These are phyloP conservation scores for Schizopygopsis pylzovi DNA, from an alignment of 2,797 vertebrate species.

Conservation along the genomic window DNA sequence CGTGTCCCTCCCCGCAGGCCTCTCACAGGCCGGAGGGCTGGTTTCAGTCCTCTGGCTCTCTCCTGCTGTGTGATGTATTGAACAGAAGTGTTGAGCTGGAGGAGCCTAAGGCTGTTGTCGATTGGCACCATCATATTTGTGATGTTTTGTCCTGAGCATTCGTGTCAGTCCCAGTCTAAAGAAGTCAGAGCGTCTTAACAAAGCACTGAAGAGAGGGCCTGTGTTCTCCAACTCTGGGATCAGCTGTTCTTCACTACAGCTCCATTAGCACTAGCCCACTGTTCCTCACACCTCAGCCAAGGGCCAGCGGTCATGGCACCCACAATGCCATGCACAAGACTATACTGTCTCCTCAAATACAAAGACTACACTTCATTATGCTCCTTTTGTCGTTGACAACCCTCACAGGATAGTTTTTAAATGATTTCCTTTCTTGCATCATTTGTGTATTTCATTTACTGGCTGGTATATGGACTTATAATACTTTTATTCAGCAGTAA, in stretches of 20 bases:
- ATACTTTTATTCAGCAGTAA: not conserved
- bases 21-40: conserved; percentile 37
- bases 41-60: conserved; percentile 50
- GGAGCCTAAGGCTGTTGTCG: conserved; percentile 50
- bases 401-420: not conserved
- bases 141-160: conserved; percentile 69
- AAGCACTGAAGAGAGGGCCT: conserved; percentile 34
- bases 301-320: conserved; percentile 42
- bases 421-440: not conserved
- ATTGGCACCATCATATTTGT: conserved; percentile 50
- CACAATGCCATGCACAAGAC: conserved; percentile 12
- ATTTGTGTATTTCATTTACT: not conserved
- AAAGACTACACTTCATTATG: not conserved
- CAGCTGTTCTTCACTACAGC: conserved; percentile 66
- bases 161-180: conserved; percentile 65
- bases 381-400: not conserved
- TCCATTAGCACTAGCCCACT: conserved; percentile 67
- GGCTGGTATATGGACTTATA: not conserved
- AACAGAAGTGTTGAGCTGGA: conserved; percentile 54
- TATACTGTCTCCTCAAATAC: not conserved
- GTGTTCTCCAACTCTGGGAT: conserved; percentile 64
- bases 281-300: conserved; percentile 29
- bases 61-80: conserved; percentile 61
- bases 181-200: conserved; percentile 48
- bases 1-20: conserved; percentile 14